phyloP scores from a whole-genome alignment of 1,140 invertebrate species.

The Brachionus sp. region DNA sequence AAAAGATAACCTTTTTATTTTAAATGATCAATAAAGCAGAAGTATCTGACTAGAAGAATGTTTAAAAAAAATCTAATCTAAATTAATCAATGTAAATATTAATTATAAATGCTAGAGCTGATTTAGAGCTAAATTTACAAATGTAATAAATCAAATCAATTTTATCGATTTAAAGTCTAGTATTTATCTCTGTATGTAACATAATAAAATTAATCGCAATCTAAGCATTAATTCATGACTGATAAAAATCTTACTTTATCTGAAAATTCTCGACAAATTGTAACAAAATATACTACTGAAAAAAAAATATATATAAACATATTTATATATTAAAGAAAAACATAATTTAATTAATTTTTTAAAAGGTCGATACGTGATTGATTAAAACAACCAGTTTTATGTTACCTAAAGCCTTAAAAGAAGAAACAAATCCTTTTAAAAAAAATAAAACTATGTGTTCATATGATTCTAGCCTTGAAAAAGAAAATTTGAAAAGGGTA shows the following conservation, averaged over 20 bases:
- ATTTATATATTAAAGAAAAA: not conserved
- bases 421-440: not conserved
- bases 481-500: not conserved
- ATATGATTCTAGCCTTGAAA: not conserved
- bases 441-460: not conserved
- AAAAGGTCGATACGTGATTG: not conserved
- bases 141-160: not conserved
- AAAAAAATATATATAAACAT: too few relatives aligned
- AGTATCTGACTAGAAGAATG: not conserved
- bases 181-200: not conserved
- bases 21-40: not conserved
- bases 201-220: not conserved
- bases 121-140: not conserved
- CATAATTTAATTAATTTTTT: not conserved
- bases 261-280: not conserved
- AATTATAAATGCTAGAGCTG: not conserved
- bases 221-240: not conserved
- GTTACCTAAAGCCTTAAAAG: not conserved
- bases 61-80: not conserved
- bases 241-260: not conserved
- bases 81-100: not conserved
- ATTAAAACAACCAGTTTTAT: not conserved
- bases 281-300: too few relatives aligned
- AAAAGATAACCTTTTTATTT: not conserved
- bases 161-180: not conserved